Evolutionary conservation across 2,888 invertebrate genomes (phyloP).

Genomic region (Oscheius sp.): DNA sequence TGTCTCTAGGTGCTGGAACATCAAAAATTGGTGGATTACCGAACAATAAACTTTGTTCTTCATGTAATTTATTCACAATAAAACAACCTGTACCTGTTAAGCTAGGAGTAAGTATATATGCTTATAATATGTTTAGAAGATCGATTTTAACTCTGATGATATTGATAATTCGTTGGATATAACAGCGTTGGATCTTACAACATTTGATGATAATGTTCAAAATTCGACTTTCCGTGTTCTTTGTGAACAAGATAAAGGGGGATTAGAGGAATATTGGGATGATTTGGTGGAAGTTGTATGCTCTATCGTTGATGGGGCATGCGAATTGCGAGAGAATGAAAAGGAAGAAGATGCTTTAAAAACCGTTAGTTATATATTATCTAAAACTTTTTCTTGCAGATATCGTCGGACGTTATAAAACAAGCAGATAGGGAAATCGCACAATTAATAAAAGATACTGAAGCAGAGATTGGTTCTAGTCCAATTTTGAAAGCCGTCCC

Average conservation of each 20-base stretch:
- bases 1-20: slow-evolving; percentile 50
- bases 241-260: not conserved
- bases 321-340: slow-evolving; percentile 2
- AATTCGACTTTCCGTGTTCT: not conserved
- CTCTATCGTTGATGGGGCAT: slow-evolving; percentile 26
- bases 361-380: not conserved
- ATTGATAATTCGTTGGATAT: too few species aligned
- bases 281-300: slow-evolving; percentile 36
- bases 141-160: not conserved
- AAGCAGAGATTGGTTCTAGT: not conserved
- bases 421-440: not conserved
- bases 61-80: slow-evolving; percentile 66
- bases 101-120: not conserved
- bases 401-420: not conserved
- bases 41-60: slow-evolving; percentile 64
- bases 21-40: slow-evolving; percentile 62
- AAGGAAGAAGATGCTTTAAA: not conserved
- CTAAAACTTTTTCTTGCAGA: not conserved
- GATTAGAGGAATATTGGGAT: slow-evolving; percentile 25
- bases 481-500: not conserved
- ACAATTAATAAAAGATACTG: slow-evolving; percentile 12
- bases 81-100: not conserved
- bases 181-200: not conserved
- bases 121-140: not conserved
- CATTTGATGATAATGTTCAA: not conserved